These are phyloP conservation scores for Rhyacophila brunnea DNA, from an alignment of 1,140 invertebrate genomes.

Conservation along the genomic window DNA sequence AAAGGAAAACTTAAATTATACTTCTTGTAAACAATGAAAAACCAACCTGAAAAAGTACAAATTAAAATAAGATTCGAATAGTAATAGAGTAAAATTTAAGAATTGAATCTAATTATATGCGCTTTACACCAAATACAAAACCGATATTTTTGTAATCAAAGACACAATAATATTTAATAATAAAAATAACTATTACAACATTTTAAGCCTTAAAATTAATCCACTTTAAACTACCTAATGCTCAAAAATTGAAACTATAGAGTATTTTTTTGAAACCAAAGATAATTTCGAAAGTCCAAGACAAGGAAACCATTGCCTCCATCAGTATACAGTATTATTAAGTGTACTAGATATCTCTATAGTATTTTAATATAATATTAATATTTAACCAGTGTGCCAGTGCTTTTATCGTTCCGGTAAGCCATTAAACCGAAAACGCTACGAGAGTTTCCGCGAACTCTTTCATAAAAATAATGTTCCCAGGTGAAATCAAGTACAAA, in stretches of 20 bases:
- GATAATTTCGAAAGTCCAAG: slow-evolving; percentile 29
- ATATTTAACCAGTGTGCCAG: slow-evolving; percentile 30
- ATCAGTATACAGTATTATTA: slow-evolving; percentile 34
- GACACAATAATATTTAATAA: slow-evolving; percentile 4
- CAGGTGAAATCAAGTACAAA: slow-evolving; percentile 1
- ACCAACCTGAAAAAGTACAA: slow-evolving; percentile 34
- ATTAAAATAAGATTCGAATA: slow-evolving; percentile 26
- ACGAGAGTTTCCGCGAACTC: too few relatives aligned
- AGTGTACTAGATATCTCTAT: background rate
- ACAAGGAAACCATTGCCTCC: slow-evolving; percentile 15
- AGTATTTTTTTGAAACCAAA: slow-evolving; percentile 35
- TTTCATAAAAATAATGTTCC: background rate
- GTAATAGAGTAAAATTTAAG: slow-evolving; percentile 12
- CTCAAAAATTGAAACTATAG: slow-evolving; percentile 30
- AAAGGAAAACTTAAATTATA: too few relatives aligned
- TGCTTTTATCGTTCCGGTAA: slow-evolving; percentile 8
- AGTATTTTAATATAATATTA: background rate
- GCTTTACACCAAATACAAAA: slow-evolving; percentile 27
- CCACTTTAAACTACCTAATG: slow-evolving; percentile 17
- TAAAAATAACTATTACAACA: slow-evolving; percentile 23
- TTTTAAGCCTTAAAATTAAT: slow-evolving; percentile 32
- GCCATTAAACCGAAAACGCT: background rate
- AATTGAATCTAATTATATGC: slow-evolving; percentile 14
- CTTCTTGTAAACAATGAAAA: background rate
- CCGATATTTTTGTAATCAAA: slow-evolving; percentile 30